These are phyloP conservation scores for Solen grandis DNA, from an alignment of 1,140 invertebrate species.

Conservation along the genomic window DNA sequence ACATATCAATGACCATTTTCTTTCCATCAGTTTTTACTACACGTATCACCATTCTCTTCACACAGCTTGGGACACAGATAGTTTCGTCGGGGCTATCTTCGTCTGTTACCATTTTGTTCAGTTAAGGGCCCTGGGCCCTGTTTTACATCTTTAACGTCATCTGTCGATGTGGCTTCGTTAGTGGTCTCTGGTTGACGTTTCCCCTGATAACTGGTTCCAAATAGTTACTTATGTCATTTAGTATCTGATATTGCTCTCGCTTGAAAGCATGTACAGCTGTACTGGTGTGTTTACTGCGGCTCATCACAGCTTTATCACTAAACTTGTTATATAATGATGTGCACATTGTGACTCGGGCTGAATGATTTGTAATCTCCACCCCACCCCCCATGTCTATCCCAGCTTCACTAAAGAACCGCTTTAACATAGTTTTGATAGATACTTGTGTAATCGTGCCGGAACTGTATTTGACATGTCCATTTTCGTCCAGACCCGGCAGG, in stretches of 20 bases:
- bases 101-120: no score
- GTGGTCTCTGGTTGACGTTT: neutral
- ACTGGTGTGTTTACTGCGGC: constrained; percentile 4
- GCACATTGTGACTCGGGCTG: neutral
- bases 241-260: neutral
- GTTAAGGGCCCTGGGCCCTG: no score
- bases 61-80: no score
- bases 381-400: neutral
- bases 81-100: no score
- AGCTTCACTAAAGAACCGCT: neutral
- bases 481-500: neutral
- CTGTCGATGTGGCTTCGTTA: no score
- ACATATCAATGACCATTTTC: no score
- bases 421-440: neutral
- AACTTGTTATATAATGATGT: constrained; percentile 1
- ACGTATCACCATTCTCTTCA: no score
- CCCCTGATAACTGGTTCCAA: neutral
- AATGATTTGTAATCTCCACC: neutral
- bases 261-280: neutral
- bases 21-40: no score
- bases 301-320: constrained; percentile 1
- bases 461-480: neutral
- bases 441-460: neutral
- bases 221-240: neutral
- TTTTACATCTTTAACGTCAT: no score